phyloP scores from a whole-genome alignment of 2,113 vertebrate species.

The Muntiacus muntjak region DNA sequence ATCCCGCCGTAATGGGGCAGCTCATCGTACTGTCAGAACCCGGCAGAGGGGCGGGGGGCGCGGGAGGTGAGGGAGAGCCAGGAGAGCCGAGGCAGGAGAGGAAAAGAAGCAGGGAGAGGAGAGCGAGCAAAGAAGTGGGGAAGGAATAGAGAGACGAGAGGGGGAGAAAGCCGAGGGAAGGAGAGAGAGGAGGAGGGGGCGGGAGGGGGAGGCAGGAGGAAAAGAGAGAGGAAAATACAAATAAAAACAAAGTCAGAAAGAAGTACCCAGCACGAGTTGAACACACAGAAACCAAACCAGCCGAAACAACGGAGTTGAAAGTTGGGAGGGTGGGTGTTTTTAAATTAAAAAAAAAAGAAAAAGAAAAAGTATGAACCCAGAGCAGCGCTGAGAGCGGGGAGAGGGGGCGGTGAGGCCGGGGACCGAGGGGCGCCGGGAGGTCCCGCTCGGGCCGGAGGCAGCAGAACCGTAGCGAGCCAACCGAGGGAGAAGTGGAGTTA shows the following conservation, averaged over 20 bases:
- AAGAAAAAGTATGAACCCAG: constrained; percentile 3
- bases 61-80: background rate
- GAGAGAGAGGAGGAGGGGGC: background rate
- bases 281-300: constrained; percentile 76
- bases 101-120: background rate
- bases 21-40: constrained; percentile 96
- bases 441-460: constrained; percentile 69
- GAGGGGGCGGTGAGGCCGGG: constrained; percentile 60
- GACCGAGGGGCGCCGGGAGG: constrained; percentile 51
- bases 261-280: constrained; percentile 75
- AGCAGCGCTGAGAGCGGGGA: constrained; percentile 30
- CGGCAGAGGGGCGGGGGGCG: constrained; percentile 16
- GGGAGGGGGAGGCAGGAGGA: background rate
- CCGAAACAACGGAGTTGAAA: constrained; percentile 60
- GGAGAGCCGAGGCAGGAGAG: background rate
- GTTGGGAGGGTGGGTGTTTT: constrained; percentile 13
- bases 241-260: constrained; percentile 81
- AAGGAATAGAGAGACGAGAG: background rate
- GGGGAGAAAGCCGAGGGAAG: background rate
- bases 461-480: constrained; percentile 69
- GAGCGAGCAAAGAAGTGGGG: background rate
- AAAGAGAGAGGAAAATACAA: constrained; percentile 53
- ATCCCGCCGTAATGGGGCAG: constrained; percentile 99
- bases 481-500: constrained; percentile 72
- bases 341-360: background rate